Evolutionary conservation across 2,888 invertebrate species (phyloP), one percentile per base, ranked within the genome.

Genomic region (Amphimallon solstitiale): DNA sequence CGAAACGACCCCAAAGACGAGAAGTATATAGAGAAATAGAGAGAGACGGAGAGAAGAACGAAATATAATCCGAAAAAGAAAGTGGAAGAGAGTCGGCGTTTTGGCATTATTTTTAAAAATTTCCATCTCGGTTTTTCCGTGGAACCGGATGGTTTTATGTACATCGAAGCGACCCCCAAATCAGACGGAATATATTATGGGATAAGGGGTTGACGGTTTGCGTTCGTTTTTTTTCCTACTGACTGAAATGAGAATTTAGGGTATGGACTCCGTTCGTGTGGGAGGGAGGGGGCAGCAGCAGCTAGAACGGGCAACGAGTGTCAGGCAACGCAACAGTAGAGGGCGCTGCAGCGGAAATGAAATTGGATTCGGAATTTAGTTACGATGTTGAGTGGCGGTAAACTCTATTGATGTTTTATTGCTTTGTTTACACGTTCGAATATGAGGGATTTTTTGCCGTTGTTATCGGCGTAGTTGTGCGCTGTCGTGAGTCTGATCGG

Each of bases 121-220:
- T 73, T 75, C 73, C 73, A 75, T 75, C 71, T 73, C 71, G 72
- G 64, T 67, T 71, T 71, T 48, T 48, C n/a, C 48, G 45, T 19
- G 12, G 23, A 48, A 54, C 21, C 56, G 59, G 51, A 37, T 43
- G 48, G 29, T 29, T 35, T 38, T 19, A 21, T 68, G 69, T 68
- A 72, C 71, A 70, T 68, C 63, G 68, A 71, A 69, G 65, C 73
- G 66, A 69, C 73, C 54, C 71, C 73, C 73, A 74, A 73, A 72
- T 75, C 74, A 73, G 74, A 73, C 71, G 71, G 77, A 75, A 77
- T 76, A 75, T 73, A 76, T 77, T 76, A 75, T 72, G 69, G 74
- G 74, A 74, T 75, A 73, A 74, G 73, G 21, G 74, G 72, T 73
- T 72, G 73, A 73, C 72, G 71, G 17, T 43, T 14, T 66, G 61